phyloP scores from a whole-genome alignment of 2,113 vertebrate genomes.

The Ivindomyrus marchei region DNA sequence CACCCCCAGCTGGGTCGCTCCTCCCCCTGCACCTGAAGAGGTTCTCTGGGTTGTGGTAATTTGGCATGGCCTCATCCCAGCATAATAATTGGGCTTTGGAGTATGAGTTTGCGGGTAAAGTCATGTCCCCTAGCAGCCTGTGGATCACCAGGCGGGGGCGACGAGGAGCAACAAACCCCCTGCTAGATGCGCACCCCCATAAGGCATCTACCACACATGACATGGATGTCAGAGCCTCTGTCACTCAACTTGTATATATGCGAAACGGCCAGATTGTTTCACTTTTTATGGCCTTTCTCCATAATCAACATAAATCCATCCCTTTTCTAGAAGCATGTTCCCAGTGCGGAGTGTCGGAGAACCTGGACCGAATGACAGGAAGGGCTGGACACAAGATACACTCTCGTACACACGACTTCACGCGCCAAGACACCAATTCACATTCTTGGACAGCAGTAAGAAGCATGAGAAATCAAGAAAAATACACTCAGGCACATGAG shows the following conservation, averaged over 20 bases:
- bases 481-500: background rate
- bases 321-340: background rate
- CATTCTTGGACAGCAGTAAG: background rate
- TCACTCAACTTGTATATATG: background rate
- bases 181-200: background rate
- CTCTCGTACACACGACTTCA: background rate
- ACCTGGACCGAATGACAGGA: background rate
- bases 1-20: conserved; percentile 23
- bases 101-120: conserved; percentile 52
- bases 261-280: background rate
- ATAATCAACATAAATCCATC: background rate
- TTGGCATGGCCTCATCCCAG: conserved; percentile 52
- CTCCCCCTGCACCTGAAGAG: conserved; percentile 51
- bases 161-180: background rate
- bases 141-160: background rate
- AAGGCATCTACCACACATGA: background rate
- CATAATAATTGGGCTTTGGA: conserved; percentile 53
- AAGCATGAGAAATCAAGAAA: background rate
- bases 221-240: background rate
- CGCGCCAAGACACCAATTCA: background rate
- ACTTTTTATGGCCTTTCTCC: background rate
- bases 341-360: background rate
- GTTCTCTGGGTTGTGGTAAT: conserved; percentile 53
- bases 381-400: background rate
- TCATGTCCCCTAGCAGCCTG: conserved; percentile 26